A percentile compares a stretch with the other conserved stretches of the same genome.
Evolutionary conservation across 1,140 invertebrate genomes (phyloP).

Genomic region (Trichoplusia ni): DNA sequence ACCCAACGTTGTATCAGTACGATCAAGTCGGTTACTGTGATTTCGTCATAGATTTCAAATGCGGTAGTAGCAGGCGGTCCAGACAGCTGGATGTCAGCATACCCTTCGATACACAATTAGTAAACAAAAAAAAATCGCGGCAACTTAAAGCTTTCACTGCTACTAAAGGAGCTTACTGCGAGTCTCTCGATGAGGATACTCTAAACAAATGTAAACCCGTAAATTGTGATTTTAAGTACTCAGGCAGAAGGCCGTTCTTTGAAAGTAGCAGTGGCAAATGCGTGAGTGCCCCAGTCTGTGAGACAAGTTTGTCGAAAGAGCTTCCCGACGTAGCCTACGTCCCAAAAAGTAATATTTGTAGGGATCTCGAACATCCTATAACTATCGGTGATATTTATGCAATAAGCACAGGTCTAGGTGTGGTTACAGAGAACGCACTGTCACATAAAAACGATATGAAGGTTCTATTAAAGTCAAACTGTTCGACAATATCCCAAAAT

Average conservation of each 20-base stretch:
- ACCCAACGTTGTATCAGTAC: slow-evolving; percentile 52
- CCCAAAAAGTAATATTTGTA: slow-evolving; percentile 58
- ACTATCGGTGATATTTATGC: slow-evolving; percentile 57
- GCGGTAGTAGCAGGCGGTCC: slow-evolving; percentile 30
- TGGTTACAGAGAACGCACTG: slow-evolving; percentile 36
- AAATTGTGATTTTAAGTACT: slow-evolving; percentile 62
- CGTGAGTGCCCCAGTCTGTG: slow-evolving; percentile 42
- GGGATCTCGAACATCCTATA: slow-evolving; percentile 54
- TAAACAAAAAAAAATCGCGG: slow-evolving; percentile 23
- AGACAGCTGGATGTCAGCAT: slow-evolving; percentile 41
- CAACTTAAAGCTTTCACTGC: slow-evolving; percentile 43
- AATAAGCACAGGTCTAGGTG: slow-evolving; percentile 55
- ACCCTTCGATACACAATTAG: slow-evolving; percentile 56
- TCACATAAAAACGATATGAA: slow-evolving; percentile 25
- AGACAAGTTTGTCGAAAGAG: slow-evolving; percentile 43
- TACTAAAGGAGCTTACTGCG: slow-evolving; percentile 41
- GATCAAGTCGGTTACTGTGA: slow-evolving; percentile 59
- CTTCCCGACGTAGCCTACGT: slow-evolving; percentile 55
- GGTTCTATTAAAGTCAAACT: slow-evolving; percentile 55
- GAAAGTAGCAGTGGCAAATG: slow-evolving; percentile 48
- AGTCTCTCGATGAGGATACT: slow-evolving; percentile 52
- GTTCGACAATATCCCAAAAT: slow-evolving; percentile 69
- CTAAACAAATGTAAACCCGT: slow-evolving; percentile 53
- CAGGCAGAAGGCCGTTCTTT: slow-evolving; percentile 49
- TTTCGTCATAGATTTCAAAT: slow-evolving; percentile 50